Percentiles rank a stretch among this genome's conserved stretches.
phyloP scores from a whole-genome alignment of 2,113 vertebrate species.

The Thamnophis sirtalis region DNA sequence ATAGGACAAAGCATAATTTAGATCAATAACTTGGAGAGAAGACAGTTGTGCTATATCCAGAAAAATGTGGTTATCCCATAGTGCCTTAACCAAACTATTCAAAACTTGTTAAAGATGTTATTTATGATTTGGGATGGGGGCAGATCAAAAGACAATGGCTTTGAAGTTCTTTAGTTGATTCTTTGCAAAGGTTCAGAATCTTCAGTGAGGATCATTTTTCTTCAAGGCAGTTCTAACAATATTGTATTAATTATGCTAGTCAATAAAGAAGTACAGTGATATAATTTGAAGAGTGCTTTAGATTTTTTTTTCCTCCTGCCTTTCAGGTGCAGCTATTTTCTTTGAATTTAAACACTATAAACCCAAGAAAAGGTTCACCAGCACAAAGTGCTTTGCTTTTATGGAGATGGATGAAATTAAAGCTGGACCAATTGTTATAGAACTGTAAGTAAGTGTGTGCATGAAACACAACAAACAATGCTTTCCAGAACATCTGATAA shows the following conservation, averaged over 20 bases:
- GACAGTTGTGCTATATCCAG: background rate
- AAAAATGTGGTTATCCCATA: background rate
- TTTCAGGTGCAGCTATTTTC: constrained; percentile 93
- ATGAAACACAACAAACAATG: background rate
- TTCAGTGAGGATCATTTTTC: background rate
- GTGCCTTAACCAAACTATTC: background rate
- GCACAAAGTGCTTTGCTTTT: constrained; percentile 98
- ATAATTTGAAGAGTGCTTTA: background rate
- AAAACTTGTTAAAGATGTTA: background rate
- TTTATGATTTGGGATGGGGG: background rate
- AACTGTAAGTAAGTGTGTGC: constrained; percentile 82
- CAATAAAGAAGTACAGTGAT: background rate
- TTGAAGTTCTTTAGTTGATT: background rate
- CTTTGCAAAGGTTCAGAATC: background rate
- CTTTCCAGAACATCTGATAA: background rate
- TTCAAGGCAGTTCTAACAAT: background rate
- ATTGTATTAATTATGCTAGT: background rate
- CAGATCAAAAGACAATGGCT: background rate
- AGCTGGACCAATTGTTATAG: constrained; percentile 90
- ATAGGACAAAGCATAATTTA: background rate
- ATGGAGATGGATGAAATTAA: constrained; percentile 99
- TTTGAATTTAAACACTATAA: constrained; percentile 99
- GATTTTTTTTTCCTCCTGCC: background rate
- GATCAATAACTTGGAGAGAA: background rate
- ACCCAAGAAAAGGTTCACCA: constrained; percentile 96